Conservation (phyloP, 2,888 invertebrate genomes). For the Heliconius sara region DNA sequence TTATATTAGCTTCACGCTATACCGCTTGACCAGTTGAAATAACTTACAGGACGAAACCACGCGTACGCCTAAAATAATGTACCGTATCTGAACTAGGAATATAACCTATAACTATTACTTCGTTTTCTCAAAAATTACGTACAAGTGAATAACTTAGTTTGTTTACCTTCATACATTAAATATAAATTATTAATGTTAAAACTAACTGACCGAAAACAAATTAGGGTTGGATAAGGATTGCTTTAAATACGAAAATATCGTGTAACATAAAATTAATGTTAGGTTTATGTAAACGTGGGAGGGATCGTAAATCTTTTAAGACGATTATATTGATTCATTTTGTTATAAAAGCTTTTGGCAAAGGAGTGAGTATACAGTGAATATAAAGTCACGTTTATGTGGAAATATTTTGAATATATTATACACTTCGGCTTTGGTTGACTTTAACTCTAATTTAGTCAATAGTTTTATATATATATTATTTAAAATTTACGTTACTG, state of each 20-base stretch:
- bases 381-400: neutral
- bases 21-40: no score
- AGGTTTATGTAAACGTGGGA: neutral
- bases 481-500: no score
- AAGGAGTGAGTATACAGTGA: neutral
- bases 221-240: neutral
- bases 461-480: no score
- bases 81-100: no score
- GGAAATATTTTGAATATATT: neutral
- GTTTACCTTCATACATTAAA: no score
- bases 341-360: no score
- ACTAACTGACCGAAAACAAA: neutral
- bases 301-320: slow-evolving; percentile 21
- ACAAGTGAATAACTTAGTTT: no score
- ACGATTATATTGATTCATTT: slow-evolving; percentile 18
- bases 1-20: no score
- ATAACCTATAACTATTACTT: no score
- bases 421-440: neutral
- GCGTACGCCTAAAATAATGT: no score
- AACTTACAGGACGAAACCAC: no score
- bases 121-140: no score
- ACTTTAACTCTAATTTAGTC: neutral
- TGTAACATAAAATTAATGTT: neutral
- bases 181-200: neutral
- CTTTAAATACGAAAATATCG: neutral